Conservation (phyloP, 2,888 invertebrate genomes). For the Apamea anceps region DNA sequence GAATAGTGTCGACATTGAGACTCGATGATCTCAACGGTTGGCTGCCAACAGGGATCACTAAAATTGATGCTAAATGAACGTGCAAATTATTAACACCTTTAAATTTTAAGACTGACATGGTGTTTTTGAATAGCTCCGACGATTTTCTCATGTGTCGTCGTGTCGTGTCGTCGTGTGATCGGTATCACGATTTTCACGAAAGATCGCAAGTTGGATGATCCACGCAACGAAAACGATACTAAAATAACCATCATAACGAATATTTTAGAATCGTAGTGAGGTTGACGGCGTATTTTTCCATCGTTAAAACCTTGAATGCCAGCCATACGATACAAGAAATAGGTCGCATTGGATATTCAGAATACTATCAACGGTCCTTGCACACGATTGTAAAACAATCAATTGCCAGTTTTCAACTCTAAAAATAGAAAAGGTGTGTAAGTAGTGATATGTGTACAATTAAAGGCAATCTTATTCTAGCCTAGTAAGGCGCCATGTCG, state of each 20-base stretch:
- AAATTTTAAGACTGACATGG: conserved; percentile 55
- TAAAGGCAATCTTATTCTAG: conserved; percentile 60
- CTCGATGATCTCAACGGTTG: conserved; percentile 71
- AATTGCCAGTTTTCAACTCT: conserved; percentile 11
- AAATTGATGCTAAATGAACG: conserved; percentile 76
- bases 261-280: conserved; percentile 30
- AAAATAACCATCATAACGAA: conserved; percentile 32
- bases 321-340: conserved; percentile 54
- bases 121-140: conserved; percentile 22
- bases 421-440: conserved; percentile 31
- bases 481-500: conserved; percentile 77
- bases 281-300: conserved; percentile 53
- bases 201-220: conserved; percentile 11
- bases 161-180: no score
- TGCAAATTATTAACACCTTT: conserved; percentile 70
- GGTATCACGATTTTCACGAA: conserved; percentile 19
- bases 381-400: conserved; percentile 19
- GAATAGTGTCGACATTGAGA: conserved; percentile 74
- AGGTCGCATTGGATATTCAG: conserved; percentile 56
- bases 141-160: conserved; percentile 19
- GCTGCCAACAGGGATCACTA: conserved; percentile 71
- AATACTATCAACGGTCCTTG: conserved; percentile 42
- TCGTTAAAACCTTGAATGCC: conserved; percentile 61
- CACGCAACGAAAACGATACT: conserved; percentile 23
- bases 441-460: conserved; percentile 33